phyloP scores from a whole-genome alignment of 2,797 vertebrate species.

The Sternarchorhynchus goeldii region DNA sequence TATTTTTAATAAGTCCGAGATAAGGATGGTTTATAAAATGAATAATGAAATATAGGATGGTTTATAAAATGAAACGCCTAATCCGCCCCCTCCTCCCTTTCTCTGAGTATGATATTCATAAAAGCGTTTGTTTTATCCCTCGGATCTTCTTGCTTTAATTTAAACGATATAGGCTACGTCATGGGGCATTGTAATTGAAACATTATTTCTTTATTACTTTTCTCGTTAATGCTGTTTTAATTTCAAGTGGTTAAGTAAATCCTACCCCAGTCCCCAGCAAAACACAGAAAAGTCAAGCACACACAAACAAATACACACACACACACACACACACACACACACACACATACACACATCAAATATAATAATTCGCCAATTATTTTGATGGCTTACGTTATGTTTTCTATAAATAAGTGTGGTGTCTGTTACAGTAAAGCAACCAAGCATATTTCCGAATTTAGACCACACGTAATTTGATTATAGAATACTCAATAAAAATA shows the following conservation, averaged over 20 bases:
- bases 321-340: constrained; percentile 28
- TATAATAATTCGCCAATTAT: too few species aligned
- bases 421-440: too few species aligned
- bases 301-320: constrained; percentile 33
- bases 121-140: constrained; percentile 44
- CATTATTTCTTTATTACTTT: constrained; percentile 51
- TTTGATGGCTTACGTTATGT: too few species aligned
- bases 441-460: too few species aligned
- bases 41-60: too few species aligned
- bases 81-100: constrained; percentile 41
- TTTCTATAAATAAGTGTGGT: too few species aligned
- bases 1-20: constrained; percentile 55
- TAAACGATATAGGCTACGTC: constrained; percentile 49
- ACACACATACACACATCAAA: too few species aligned
- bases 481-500: too few species aligned
- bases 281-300: neutral
- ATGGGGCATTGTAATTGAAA: constrained; percentile 29
- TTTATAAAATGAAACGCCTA: constrained; percentile 50
- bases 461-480: too few species aligned
- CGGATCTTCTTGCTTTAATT: constrained; percentile 47
- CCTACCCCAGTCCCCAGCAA: neutral
- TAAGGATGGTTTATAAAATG: constrained; percentile 46
- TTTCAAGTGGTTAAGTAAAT: constrained; percentile 35
- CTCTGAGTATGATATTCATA: constrained; percentile 54
- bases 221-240: constrained; percentile 39